phyloP scores from a whole-genome alignment of 1,140 invertebrate species.

The Rhizoglyphus robini region DNA sequence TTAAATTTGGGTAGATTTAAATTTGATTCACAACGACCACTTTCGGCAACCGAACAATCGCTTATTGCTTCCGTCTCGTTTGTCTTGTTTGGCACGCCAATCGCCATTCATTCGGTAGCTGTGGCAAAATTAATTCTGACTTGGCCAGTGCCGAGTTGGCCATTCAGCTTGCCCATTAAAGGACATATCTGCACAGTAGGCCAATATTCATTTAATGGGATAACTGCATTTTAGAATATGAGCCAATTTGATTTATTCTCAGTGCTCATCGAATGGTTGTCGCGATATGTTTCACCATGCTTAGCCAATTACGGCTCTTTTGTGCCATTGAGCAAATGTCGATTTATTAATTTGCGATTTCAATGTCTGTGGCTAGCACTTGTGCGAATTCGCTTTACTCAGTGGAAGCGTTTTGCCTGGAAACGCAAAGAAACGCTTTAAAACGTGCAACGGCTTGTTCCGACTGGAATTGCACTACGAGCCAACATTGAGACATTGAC shows the following conservation, averaged over 20 bases:
- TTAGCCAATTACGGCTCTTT: not conserved
- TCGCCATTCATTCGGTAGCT: not conserved
- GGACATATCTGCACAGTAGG: not conserved
- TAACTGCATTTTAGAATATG: not conserved
- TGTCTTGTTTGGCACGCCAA: not conserved
- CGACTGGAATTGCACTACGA: not conserved
- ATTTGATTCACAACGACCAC: not conserved
- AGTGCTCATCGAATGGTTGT: not conserved
- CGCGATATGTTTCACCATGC: not conserved
- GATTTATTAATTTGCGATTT: not conserved
- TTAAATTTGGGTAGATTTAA: conserved; percentile 7
- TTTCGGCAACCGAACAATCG: not conserved
- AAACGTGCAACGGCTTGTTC: too few relatives aligned
- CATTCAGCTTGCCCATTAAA: not conserved
- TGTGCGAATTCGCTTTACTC: too few relatives aligned
- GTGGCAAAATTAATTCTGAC: not conserved
- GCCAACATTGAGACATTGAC: not conserved
- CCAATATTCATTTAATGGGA: not conserved
- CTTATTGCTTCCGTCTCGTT: conserved; percentile 2
- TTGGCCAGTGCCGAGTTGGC: not conserved
- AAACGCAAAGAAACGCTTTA: too few relatives aligned
- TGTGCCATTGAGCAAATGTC: not conserved
- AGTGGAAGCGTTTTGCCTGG: too few relatives aligned
- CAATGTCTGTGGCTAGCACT: not conserved
- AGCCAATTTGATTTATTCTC: not conserved